phyloP scores from a whole-genome alignment of 2,797 vertebrate species.

The Knipowitschia caucasica region DNA sequence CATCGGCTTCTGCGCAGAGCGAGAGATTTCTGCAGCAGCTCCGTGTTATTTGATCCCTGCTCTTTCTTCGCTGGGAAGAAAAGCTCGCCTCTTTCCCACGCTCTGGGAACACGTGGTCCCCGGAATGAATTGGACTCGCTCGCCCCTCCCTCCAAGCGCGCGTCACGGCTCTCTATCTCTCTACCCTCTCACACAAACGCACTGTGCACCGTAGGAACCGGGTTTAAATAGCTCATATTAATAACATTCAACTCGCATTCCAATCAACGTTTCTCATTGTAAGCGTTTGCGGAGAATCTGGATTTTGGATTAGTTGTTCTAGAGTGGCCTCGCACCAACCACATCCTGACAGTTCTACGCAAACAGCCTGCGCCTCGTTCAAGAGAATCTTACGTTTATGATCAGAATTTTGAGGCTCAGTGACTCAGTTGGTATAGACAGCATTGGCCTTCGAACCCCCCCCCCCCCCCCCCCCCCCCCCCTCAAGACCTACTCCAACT shows the following conservation, averaged over 20 bases:
- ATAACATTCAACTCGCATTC: conserved; percentile 7
- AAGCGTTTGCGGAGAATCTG: conserved; percentile 3
- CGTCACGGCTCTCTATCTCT: conserved; percentile 57
- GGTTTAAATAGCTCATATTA: neutral
- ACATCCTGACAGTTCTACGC: too few species aligned
- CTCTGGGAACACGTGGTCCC: conserved; percentile 91
- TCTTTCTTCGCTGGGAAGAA: conserved; percentile 95
- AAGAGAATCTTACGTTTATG: too few species aligned
- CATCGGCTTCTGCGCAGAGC: conserved; percentile 55
- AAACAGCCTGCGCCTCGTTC: too few species aligned
- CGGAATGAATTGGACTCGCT: conserved; percentile 86
- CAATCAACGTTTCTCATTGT: neutral
- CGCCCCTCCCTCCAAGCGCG: conserved; percentile 78
- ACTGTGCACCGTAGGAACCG: conserved; percentile 13
- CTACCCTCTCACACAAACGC: conserved; percentile 30
- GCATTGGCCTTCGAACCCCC: too few species aligned
- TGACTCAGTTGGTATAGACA: too few species aligned
- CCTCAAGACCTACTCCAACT: too few species aligned
- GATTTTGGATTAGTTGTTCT: too few species aligned
- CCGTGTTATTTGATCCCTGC: conserved; percentile 82
- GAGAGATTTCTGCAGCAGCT: conserved; percentile 64
- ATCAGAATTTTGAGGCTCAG: too few species aligned
- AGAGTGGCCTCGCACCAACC: too few species aligned
- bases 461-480: too few species aligned
- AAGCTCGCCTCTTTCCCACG: conserved; percentile 98